Evolutionary conservation across 2,113 vertebrate genomes (phyloP), one percentile per base, ranked within the genome.

Genomic region (Clinocottus analis): DNA sequence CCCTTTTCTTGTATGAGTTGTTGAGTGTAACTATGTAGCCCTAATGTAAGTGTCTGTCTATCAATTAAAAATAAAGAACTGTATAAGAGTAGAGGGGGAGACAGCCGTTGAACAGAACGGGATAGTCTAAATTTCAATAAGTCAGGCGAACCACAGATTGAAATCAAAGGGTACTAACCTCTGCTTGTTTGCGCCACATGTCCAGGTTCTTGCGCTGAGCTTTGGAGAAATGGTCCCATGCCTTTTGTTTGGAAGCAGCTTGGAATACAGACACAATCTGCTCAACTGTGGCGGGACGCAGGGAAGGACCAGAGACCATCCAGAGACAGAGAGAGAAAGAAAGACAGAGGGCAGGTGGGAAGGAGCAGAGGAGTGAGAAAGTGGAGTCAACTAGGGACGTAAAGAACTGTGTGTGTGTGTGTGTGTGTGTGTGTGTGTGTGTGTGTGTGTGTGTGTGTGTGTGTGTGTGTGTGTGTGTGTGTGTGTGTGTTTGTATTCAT

Each of bases 171-270:
- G 73, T 73, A 98, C 98, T 94, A 96, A 99, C 97, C 98, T 99
- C 97, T 79, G 95, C 97, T 97, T 99, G 97, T 93, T 99, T 98
- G 94, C 96, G 97, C 98, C 98, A 99, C 94, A 98, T 96, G 87
- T 97, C 97, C 96, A 99, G 96, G 95, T 98, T 99, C 96, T 98
- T 98, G 94, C 97, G 97, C 92, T 99, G 98, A 91, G 97, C 97
- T 97, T 99, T 99, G 95, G 97, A 98, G 96, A 99, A 99, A 97
- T 99, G 98, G 97, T 99, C 98, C 97, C 98, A 99, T 94, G 98
- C 97, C 95, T 98, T 98, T 96, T 99, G 98, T 97, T 99, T 99
- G 96, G 97, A 98, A 93, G 98, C 95, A 77, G 97, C 98, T 96
- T 97, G 97, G 96, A 99, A 99, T 95, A 99, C 97, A 94, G 97